Conservation (phyloP, 2,797 vertebrate genomes). For the Clamator glandarius region DNA sequence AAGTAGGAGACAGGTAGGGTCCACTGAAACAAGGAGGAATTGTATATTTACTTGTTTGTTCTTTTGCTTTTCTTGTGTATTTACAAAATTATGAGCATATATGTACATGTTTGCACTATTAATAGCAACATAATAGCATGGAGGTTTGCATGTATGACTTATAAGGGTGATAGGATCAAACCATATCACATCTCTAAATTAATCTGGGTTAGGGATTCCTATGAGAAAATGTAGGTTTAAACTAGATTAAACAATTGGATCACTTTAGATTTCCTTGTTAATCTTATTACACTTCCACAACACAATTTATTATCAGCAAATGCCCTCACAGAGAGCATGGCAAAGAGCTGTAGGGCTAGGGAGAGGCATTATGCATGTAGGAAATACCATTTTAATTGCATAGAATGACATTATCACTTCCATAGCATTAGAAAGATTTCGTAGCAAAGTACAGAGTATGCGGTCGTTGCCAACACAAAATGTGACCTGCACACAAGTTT, state of each 20-base stretch:
- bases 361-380: neutral
- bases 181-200: neutral
- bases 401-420: neutral
- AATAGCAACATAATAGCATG: neutral
- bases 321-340: neutral
- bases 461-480: neutral
- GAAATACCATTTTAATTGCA: neutral
- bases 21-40: neutral
- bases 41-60: neutral
- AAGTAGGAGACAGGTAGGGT: neutral
- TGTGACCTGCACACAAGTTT: neutral
- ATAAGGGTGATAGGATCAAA: neutral
- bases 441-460: neutral
- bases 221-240: neutral
- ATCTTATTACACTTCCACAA: neutral
- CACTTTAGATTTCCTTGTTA: neutral
- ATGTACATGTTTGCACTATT: neutral
- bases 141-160: neutral
- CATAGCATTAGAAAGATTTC: neutral
- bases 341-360: neutral
- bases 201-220: neutral
- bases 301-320: neutral
- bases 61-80: neutral
- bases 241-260: neutral
- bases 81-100: neutral